Evolutionary conservation across 2,113 vertebrate species (phyloP).

Genomic region (Hiodon alosoides): DNA sequence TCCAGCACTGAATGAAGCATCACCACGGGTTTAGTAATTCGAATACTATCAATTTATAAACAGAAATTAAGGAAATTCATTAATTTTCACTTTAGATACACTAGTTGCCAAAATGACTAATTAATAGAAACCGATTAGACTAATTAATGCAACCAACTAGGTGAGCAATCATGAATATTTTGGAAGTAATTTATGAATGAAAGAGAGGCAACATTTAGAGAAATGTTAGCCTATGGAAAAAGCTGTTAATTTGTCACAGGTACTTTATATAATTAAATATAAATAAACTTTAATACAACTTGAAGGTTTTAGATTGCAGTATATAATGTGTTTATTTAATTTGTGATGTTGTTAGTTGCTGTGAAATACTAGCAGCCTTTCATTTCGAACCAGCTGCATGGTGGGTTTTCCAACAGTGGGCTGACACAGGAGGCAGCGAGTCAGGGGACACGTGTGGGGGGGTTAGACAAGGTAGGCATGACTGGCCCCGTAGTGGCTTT

Average conservation of each 20-base stretch:
- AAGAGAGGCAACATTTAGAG: not conserved
- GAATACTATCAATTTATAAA: too few relatives aligned
- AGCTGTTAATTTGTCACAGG: not conserved
- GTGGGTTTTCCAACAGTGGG: not conserved
- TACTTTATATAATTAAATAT: not conserved
- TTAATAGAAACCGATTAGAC: too few relatives aligned
- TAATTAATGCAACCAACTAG: too few relatives aligned
- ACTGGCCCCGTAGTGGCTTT: conserved; percentile 1
- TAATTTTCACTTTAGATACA: too few relatives aligned
- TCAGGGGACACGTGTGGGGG: not conserved
- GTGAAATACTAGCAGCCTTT: not conserved
- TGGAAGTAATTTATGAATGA: not conserved
- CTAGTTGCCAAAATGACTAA: too few relatives aligned
- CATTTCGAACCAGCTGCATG: conserved; percentile 34
- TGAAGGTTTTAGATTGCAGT: not conserved
- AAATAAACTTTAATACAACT: not conserved
- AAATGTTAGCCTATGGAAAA: not conserved
- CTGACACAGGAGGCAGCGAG: not conserved
- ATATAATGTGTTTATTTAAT: not conserved
- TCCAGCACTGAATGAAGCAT: too few relatives aligned
- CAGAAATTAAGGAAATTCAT: too few relatives aligned
- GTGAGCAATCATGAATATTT: not conserved
- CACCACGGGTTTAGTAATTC: too few relatives aligned
- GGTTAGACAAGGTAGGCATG: not conserved
- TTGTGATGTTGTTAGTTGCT: not conserved